Percentiles rank a stretch among this genome's conserved stretches.
Conservation (phyloP, 1,140 invertebrate genomes). For the Aculops lycopersici region DNA sequence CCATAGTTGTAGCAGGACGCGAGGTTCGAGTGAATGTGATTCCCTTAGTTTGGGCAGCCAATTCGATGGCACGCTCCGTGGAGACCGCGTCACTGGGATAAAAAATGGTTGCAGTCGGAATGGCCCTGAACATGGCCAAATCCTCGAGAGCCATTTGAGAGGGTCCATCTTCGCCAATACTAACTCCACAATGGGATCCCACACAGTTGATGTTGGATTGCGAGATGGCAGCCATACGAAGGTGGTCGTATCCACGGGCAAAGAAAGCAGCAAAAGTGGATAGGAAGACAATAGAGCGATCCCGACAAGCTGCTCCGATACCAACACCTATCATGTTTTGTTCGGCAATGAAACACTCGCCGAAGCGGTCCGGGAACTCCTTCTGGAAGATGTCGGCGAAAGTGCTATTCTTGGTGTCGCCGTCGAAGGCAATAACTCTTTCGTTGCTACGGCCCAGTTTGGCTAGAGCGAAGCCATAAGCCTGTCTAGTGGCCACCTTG, state of each 20-base stretch:
- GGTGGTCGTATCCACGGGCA: constrained; percentile 76
- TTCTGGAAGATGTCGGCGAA: constrained; percentile 67
- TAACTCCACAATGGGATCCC: constrained; percentile 75
- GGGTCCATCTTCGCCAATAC: constrained; percentile 74
- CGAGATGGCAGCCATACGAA: constrained; percentile 90
- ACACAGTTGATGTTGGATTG: constrained; percentile 88
- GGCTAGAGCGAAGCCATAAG: constrained; percentile 68
- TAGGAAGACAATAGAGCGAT: constrained; percentile 57
- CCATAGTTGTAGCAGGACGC: constrained; percentile 47
- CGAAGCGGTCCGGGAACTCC: constrained; percentile 32
- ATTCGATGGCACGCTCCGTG: constrained; percentile 59
- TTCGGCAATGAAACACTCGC: constrained; percentile 96
- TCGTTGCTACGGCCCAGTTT: constrained; percentile 49
- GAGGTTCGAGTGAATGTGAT: constrained; percentile 86
- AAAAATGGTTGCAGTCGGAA: constrained; percentile 72
- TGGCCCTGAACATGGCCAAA: constrained; percentile 64
- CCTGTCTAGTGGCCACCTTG: constrained; percentile 54
- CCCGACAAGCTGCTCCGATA: constrained; percentile 58
- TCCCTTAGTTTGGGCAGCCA: constrained; percentile 78
- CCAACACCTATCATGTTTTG: constrained; percentile 88
- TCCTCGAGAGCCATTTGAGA: constrained; percentile 98
- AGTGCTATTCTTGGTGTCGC: constrained; percentile 93
- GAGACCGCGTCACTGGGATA: constrained; percentile 88
- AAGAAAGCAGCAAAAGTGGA: constrained; percentile 96
- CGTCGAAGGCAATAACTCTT: constrained; percentile 63